Conservation (phyloP, 2,888 invertebrate genomes). For the Erebia aethiops region DNA sequence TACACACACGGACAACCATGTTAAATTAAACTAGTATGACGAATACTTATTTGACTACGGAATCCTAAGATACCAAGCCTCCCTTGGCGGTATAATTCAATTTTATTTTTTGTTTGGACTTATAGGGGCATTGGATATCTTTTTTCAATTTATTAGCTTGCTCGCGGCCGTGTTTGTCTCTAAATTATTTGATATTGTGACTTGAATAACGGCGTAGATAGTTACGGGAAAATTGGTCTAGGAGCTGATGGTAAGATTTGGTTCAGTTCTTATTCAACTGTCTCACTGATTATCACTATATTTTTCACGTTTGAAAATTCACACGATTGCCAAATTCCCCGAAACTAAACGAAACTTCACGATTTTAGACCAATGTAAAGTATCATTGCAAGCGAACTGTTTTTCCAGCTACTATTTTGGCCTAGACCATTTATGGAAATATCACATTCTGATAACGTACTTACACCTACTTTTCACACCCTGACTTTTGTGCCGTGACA, state of each 20-base stretch:
- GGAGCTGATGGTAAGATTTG: not conserved
- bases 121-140: conserved; percentile 40
- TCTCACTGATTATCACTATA: too few species aligned
- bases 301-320: too few species aligned
- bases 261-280: not conserved
- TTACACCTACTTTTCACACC: too few species aligned
- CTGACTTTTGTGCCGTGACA: too few species aligned
- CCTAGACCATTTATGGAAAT: too few species aligned
- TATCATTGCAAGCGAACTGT: too few species aligned
- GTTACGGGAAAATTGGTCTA: conserved; percentile 16
- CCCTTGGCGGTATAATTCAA: conserved; percentile 42
- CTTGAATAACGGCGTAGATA: conserved; percentile 30
- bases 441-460: too few species aligned
- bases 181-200: conserved; percentile 37
- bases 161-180: conserved; percentile 35
- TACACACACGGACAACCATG: not conserved
- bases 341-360: too few species aligned
- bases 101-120: conserved; percentile 43
- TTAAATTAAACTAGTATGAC: not conserved
- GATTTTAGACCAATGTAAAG: too few species aligned
- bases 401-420: too few species aligned
- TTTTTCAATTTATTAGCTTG: conserved; percentile 43
- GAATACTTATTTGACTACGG: not conserved
- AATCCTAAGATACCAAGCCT: conserved; percentile 31
- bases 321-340: too few species aligned